phyloP scores from a whole-genome alignment of 2,113 vertebrate genomes.

The Apteryx owenii region DNA sequence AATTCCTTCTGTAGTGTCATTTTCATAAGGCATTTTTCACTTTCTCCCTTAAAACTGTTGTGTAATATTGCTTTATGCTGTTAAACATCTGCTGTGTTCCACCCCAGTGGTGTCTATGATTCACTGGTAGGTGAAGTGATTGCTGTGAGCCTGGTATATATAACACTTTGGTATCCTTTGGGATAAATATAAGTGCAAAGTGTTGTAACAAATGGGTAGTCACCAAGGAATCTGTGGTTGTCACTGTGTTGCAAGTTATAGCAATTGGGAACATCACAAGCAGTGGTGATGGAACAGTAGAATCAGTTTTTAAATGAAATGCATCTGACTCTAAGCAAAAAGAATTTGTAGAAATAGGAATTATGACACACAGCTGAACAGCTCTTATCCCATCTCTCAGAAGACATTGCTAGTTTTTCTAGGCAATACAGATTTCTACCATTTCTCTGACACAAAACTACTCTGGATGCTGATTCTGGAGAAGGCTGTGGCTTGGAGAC shows the following conservation, averaged over 20 bases:
- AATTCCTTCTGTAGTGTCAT: constrained; percentile 27
- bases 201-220: constrained; percentile 4
- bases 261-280: neutral
- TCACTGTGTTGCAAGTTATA: neutral
- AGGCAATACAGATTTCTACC: neutral
- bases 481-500: neutral
- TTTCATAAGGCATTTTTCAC: constrained; percentile 31
- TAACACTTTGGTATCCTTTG: neutral
- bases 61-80: constrained; percentile 15
- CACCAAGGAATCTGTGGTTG: neutral
- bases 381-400: neutral
- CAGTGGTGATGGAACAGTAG: neutral
- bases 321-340: neutral
- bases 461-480: neutral
- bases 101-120: constrained; percentile 5
- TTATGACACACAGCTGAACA: neutral
- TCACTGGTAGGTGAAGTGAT: neutral
- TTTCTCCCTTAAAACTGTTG: constrained; percentile 36
- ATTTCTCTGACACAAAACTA: neutral
- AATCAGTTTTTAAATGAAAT: neutral
- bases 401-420: neutral
- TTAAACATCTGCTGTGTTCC: constrained; percentile 45
- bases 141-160: neutral
- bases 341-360: neutral
- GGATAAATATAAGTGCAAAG: constrained; percentile 13